A percentile compares a stretch with the other conserved stretches of the same genome.
Conservation (phyloP, 2,888 invertebrate species). For the Cotesia congregata region DNA sequence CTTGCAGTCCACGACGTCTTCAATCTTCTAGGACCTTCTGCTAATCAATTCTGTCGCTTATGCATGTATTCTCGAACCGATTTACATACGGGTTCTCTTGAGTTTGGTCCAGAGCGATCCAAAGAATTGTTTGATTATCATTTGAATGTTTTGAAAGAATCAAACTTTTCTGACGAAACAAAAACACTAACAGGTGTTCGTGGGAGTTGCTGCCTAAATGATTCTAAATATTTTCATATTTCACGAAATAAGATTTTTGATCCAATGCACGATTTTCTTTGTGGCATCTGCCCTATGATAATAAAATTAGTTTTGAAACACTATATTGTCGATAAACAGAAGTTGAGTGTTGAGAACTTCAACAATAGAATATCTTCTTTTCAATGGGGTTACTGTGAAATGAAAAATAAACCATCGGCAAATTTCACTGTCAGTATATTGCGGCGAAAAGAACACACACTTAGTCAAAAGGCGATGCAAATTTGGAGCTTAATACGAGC, state of each 20-base stretch:
- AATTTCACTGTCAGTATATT: slow-evolving; percentile 1
- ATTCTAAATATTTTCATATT: slow-evolving; percentile 11
- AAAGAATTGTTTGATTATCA: not conserved
- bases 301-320: slow-evolving; percentile 5
- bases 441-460: not conserved
- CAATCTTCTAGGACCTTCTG: slow-evolving; percentile 43
- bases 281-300: not conserved
- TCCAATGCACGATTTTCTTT: slow-evolving; percentile 11
- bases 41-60: slow-evolving; percentile 28
- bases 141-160: not conserved
- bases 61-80: slow-evolving; percentile 7
- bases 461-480: not conserved
- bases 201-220: not conserved
- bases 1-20: slow-evolving; percentile 46
- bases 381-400: slow-evolving; percentile 2
- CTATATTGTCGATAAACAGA: not conserved
- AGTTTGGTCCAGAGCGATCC: not conserved
- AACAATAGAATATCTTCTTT: slow-evolving; percentile 6
- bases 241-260: not conserved
- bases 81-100: slow-evolving; percentile 1
- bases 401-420: not conserved
- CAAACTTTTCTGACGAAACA: slow-evolving; percentile 11
- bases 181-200: slow-evolving; percentile 1
- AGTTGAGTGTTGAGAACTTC: not conserved
- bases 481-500: too few species aligned